These are phyloP conservation scores for Heteronetta atricapilla DNA, from an alignment of 2,113 vertebrate genomes.

Conservation along the genomic window DNA sequence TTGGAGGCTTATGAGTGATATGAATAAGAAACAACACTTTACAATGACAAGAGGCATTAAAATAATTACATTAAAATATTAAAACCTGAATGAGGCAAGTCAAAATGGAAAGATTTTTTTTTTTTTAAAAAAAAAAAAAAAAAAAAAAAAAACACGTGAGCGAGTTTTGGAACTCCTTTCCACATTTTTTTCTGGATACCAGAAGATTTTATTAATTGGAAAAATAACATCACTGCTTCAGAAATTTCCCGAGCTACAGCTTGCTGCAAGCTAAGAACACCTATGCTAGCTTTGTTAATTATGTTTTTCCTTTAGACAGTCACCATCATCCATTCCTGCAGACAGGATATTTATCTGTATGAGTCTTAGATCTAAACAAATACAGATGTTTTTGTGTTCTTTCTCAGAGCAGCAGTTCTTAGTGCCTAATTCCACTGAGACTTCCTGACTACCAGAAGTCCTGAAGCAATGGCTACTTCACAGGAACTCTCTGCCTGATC, in stretches of 20 bases:
- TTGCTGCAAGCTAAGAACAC: neutral
- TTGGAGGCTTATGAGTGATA: neutral
- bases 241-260: neutral
- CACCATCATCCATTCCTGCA: neutral
- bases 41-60: neutral
- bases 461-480: neutral
- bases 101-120: neutral
- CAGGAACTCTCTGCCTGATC: neutral
- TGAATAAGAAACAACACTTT: neutral
- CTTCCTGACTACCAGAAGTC: neutral
- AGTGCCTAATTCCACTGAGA: neutral
- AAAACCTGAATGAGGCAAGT: neutral
- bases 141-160: neutral
- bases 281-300: neutral
- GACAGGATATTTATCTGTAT: neutral
- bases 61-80: neutral
- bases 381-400: neutral
- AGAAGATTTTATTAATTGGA: neutral
- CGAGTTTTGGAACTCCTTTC: neutral
- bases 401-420: neutral
- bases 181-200: neutral
- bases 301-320: neutral
- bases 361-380: neutral
- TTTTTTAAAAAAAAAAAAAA: no score
- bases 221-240: accelerated